Base-by-base conservation (phyloP, 2,888 invertebrate species). In the Germaria angustata region DNA sequence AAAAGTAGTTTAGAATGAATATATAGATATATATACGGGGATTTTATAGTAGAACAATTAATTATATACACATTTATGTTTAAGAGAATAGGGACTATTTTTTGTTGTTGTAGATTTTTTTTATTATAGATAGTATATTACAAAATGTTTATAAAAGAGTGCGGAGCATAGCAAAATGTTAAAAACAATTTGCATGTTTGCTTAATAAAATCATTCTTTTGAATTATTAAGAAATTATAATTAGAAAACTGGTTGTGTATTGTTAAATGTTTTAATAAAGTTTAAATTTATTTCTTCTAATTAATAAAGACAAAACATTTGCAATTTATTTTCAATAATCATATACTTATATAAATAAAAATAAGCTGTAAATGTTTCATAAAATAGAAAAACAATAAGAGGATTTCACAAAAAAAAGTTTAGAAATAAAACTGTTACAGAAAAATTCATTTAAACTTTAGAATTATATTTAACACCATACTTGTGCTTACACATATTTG, bases 251-350 rank as follows among this genome's bases (percentile, higher is more conserved):
- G 5, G 49, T 34, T 55, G n/a, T 44, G 57, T 39, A 22, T 36
- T 61, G 13, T 65, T 78, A 72, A 81, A 81, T 69, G 78, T 73
- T 61, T 63, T 53, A 53, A 75, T 65, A 79, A 82, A 73, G 75
- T 76, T 82, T 75, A 79, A 73, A 59, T 65, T 65, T 57, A 3
- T 22, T 36, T 36, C 17, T 22, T 24, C n/a, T 32, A 9, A 22
- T 9, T 59, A 39, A 39, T 34, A 32, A 53, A 61, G 46, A 65
- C 20, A 49, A 68, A 57, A 51, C 53, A 61, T 15, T 69, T 53
- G 46, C 2, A 36, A 44, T 39, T 34, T 41, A 71, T 57, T 78
- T 71, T 65, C 20, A 5, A 8, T 41, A 17, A 20, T 59, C 22
- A 7, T n/a, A n/a, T n/a, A n/a, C n/a, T n/a, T n/a, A n/a, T n/a